Evolutionary conservation across 2,797 vertebrate species (phyloP).

Genomic region (Pelochelys cantorii): DNA sequence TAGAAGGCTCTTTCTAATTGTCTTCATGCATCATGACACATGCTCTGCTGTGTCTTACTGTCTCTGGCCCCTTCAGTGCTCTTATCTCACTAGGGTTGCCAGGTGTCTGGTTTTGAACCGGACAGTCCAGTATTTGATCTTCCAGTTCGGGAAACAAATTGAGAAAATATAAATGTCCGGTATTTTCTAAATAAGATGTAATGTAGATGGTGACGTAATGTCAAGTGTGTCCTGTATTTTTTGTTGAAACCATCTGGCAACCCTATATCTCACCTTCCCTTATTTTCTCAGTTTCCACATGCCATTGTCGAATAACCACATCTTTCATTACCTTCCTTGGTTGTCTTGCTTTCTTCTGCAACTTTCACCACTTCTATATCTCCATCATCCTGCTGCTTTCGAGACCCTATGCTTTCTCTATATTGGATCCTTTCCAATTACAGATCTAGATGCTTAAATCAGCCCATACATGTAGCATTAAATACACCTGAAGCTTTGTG

Average conservation of each 20-base stretch:
- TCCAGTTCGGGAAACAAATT: too few species aligned
- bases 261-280: neutral
- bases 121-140: too few species aligned
- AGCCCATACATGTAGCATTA: rapidly evolving
- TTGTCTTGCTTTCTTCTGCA: neutral
- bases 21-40: neutral
- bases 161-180: too few species aligned
- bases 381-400: neutral
- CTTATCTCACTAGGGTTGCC: neutral
- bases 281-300: neutral
- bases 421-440: neutral
- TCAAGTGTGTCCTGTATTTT: too few species aligned
- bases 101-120: too few species aligned
- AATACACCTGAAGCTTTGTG: neutral
- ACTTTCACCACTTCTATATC: neutral
- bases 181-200: too few species aligned
- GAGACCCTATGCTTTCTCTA: neutral
- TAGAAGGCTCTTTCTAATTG: neutral
- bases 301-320: neutral
- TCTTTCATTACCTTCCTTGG: neutral
- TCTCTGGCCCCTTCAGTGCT: neutral
- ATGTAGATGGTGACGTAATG: too few species aligned
- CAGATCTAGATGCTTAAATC: neutral
- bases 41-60: neutral
- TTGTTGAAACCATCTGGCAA: too few species aligned